A percentile compares a stretch with the other conserved stretches of the same genome.
Evolutionary conservation across 2,113 vertebrate species (phyloP).

Genomic region (Paradoxurus hermaphroditus): DNA sequence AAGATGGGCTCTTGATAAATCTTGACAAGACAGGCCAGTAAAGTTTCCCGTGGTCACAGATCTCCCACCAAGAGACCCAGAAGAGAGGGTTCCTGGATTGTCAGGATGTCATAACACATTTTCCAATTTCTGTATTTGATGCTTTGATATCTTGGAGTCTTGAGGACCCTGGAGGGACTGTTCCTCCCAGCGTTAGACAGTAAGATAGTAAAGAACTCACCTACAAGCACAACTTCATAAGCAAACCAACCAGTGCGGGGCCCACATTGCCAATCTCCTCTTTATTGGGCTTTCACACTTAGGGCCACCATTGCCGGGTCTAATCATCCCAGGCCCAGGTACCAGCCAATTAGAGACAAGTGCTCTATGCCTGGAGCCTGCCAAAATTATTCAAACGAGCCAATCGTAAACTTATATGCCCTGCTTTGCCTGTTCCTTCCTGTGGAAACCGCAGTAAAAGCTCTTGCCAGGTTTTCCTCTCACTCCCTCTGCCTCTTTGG

Average conservation of each 20-base stretch:
- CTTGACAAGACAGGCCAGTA: not conserved
- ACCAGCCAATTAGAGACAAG: not conserved
- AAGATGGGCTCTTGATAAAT: not conserved
- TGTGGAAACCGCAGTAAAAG: not conserved
- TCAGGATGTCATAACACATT: not conserved
- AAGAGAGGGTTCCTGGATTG: not conserved
- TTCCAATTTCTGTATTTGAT: not conserved
- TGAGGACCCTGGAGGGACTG: not conserved
- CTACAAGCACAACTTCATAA: not conserved
- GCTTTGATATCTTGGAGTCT: not conserved
- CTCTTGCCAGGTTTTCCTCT: not conserved
- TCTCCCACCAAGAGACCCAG: not conserved
- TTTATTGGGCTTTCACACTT: not conserved
- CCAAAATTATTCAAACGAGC: not conserved
- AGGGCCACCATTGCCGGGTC: not conserved
- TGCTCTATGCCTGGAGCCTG: not conserved
- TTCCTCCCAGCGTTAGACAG: not conserved
- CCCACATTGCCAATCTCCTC: fast-evolving
- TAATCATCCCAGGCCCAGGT: not conserved
- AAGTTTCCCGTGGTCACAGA: not conserved
- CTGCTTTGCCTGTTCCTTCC: not conserved
- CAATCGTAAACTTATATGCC: not conserved
- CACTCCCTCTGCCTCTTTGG: not conserved
- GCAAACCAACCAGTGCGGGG: not conserved
- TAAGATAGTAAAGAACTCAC: not conserved